Conservation (phyloP, 2,113 vertebrate genomes). For the Tonatia bakeri region DNA sequence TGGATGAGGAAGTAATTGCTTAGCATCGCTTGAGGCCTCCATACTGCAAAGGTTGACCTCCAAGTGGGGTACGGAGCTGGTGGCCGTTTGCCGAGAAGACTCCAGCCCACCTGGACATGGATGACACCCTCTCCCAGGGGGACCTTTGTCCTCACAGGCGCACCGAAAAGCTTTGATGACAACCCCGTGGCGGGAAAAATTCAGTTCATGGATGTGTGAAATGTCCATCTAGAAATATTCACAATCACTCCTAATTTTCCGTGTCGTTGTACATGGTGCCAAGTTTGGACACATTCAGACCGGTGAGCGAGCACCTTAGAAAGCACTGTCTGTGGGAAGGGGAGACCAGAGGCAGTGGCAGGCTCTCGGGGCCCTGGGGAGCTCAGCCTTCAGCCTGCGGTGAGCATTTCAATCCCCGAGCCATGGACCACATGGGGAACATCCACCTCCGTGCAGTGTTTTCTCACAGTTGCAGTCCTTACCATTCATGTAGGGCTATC, state of each 20-base stretch:
- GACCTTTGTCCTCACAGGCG: not conserved
- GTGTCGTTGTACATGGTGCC: not conserved
- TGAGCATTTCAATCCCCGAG: not conserved
- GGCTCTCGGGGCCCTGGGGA: not conserved
- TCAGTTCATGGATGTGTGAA: not conserved
- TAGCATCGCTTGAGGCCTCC: not conserved
- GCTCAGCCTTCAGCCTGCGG: not conserved
- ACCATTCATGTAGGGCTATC: not conserved
- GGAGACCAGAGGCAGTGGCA: not conserved
- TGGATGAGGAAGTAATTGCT: fast-evolving
- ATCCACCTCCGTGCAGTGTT: fast-evolving
- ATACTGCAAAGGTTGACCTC: not conserved
- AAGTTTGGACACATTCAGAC: not conserved
- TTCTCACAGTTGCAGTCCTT: not conserved
- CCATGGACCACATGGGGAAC: not conserved
- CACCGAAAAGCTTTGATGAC: not conserved
- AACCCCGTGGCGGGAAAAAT: not conserved
- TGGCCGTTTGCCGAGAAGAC: not conserved
- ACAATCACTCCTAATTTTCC: too few species aligned
- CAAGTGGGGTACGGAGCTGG: not conserved
- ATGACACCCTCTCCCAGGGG: not conserved
- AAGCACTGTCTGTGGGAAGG: not conserved
- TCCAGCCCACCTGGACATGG: not conserved
- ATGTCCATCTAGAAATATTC: not conserved
- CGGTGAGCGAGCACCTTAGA: not conserved